Percentiles rank a stretch among this genome's conserved stretches.
phyloP scores from a whole-genome alignment of 2,888 invertebrate genomes.

The Macaria liturata region DNA sequence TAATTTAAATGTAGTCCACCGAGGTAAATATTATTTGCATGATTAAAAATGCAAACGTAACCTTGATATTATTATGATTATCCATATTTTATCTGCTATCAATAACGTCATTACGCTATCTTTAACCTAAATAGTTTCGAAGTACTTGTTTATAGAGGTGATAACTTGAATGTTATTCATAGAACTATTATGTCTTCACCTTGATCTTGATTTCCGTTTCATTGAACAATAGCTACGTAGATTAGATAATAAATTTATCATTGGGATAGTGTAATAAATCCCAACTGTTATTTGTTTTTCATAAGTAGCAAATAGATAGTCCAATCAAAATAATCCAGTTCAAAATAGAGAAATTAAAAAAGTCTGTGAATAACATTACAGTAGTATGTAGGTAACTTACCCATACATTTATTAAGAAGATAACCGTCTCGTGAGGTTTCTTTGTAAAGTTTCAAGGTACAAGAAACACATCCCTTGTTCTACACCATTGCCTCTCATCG shows the following conservation, averaged over 20 bases:
- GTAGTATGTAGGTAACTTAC: no score
- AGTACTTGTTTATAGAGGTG: slow-evolving; percentile 1
- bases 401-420: no score
- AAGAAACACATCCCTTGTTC: slow-evolving; percentile 1
- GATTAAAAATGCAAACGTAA: slow-evolving; percentile 38
- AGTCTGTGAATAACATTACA: no score
- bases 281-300: no score
- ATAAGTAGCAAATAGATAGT: no score
- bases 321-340: no score
- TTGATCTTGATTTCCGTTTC: slow-evolving; percentile 1
- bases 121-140: not conserved
- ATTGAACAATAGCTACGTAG: no score
- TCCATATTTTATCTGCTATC: slow-evolving; percentile 47
- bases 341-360: no score
- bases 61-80: slow-evolving; percentile 29
- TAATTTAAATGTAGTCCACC: no score
- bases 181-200: slow-evolving; percentile 4
- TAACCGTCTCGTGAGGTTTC: no score
- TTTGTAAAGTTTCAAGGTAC: not conserved
- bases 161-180: slow-evolving; percentile 9
- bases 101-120: slow-evolving; percentile 24
- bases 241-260: no score
- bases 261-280: no score
- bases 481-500: not conserved
- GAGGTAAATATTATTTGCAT: not conserved